Base-by-base conservation (phyloP, 1,140 invertebrate species). In the Bombus confusus region DNA sequence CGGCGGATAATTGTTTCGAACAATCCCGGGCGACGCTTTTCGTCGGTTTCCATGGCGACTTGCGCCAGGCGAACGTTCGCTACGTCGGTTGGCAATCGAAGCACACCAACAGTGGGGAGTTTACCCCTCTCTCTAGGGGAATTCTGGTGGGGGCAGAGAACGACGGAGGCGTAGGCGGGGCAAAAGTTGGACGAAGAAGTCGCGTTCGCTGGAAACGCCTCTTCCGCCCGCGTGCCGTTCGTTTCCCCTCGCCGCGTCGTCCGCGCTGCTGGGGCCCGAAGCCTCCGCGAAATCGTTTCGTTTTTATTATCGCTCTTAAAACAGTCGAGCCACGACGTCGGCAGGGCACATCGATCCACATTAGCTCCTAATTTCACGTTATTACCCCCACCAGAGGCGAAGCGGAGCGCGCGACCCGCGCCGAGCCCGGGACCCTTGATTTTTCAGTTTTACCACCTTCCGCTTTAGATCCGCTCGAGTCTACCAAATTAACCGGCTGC, bases 1-100 rank as follows among this genome's bases (percentile, higher is more conserved):
- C 94, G 92, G 90, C 91, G 91, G 94, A 94, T 95, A 95, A 95
- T 95, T 95, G 94, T 95, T 95, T 95, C 94, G 94, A 95, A 95
- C 94, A 95, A 95, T 95, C 94, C 93, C 91, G 91, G 88, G 87
- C 92, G 93, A 93, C 85, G 86, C 86, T 91, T 91, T 91, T 90
- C 86, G 86, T 83, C 82, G 87, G 94, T 94, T 94, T 84, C 94
- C 92, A 94, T 94, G 91, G 89, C 90, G 90, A 95, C 92, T 90
- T 81, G 90, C 84, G 83, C 87, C 87, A 85, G 80, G 47, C 69
- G 80, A 66, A 85, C 90, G 87, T 85, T 87, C 77, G 43, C 80
- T 64, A 85, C 88, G 74, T 84, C 88, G 88, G 81, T 78, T 85
- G 71, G 88, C 87, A 89, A 90, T 89, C 88, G 88, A 90, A 90